These are phyloP conservation scores for Scrobipalpa costella DNA, from an alignment of 2,888 invertebrate genomes.

Conservation along the genomic window DNA sequence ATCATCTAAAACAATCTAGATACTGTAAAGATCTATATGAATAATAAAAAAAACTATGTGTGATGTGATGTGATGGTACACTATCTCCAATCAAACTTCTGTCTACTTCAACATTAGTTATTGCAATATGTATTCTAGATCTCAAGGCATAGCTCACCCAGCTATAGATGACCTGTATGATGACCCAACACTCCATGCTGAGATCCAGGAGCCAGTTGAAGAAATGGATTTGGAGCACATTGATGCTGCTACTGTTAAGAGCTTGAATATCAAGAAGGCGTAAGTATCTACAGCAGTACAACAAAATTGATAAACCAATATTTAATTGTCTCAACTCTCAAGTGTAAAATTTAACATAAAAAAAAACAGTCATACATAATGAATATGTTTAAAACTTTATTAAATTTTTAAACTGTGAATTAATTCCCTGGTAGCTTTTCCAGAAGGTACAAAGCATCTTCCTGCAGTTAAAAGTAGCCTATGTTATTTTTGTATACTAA, in stretches of 20 bases:
- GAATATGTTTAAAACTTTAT: neutral
- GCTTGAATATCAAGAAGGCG: constrained; percentile 65
- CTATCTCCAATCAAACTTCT: too few relatives aligned
- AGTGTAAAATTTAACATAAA: too few relatives aligned
- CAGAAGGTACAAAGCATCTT: too few relatives aligned
- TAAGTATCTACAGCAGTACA: constrained; percentile 45
- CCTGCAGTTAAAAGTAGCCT: neutral
- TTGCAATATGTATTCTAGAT: constrained; percentile 37
- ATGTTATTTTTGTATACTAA: neutral
- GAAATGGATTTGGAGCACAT: constrained; percentile 46
- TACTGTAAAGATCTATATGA: too few relatives aligned
- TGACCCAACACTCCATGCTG: constrained; percentile 55
- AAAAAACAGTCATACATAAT: too few relatives aligned
- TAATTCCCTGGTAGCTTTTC: too few relatives aligned
- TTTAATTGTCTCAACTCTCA: too few relatives aligned
- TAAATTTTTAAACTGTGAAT: too few relatives aligned
- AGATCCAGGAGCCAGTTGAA: constrained; percentile 49
- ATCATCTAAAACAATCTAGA: too few relatives aligned
- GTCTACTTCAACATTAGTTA: neutral
- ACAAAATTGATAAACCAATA: too few relatives aligned
- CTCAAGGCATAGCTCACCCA: constrained; percentile 59
- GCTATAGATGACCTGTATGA: constrained; percentile 68
- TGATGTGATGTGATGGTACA: too few relatives aligned
- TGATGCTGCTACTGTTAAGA: constrained; percentile 41
- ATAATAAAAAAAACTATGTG: too few relatives aligned